Conservation (phyloP, 1,140 invertebrate species). For the Calliopsis andreniformis region DNA sequence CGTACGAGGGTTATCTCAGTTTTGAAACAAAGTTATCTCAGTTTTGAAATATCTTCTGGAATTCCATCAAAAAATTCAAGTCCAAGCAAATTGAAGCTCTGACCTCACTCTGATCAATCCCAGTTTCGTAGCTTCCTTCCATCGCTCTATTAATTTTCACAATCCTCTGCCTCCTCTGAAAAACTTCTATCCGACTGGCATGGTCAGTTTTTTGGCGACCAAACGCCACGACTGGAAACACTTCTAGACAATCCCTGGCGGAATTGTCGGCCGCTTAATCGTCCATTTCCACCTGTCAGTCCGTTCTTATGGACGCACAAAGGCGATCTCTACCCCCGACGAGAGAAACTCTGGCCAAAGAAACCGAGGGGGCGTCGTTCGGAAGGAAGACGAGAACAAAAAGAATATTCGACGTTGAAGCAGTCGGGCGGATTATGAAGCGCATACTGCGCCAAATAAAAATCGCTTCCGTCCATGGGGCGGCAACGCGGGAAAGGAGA, state of each 20-base stretch:
- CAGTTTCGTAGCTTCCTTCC: too few relatives aligned
- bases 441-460: conserved; percentile 61
- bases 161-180: too few relatives aligned
- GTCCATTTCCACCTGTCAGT: conserved; percentile 78
- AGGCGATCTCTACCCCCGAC: conserved; percentile 64
- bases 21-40: too few relatives aligned
- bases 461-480: conserved; percentile 49
- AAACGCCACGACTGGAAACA: conserved; percentile 45
- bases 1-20: too few relatives aligned
- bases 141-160: too few relatives aligned
- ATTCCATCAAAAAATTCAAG: not conserved
- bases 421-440: conserved; percentile 72
- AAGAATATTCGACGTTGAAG: conserved; percentile 69
- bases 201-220: not conserved
- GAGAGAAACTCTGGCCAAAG: conserved; percentile 58
- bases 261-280: conserved; percentile 72
- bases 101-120: too few relatives aligned
- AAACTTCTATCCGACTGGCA: too few relatives aligned
- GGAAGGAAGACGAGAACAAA: conserved; percentile 42
- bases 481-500: conserved; percentile 57
- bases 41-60: too few relatives aligned
- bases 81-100: too few relatives aligned
- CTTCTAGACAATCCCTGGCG: conserved; percentile 69
- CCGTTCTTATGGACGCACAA: conserved; percentile 72
- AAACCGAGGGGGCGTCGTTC: conserved; percentile 47